Evolutionary conservation across 2,888 invertebrate species (phyloP).

Genomic region (Pyrgus malvae): DNA sequence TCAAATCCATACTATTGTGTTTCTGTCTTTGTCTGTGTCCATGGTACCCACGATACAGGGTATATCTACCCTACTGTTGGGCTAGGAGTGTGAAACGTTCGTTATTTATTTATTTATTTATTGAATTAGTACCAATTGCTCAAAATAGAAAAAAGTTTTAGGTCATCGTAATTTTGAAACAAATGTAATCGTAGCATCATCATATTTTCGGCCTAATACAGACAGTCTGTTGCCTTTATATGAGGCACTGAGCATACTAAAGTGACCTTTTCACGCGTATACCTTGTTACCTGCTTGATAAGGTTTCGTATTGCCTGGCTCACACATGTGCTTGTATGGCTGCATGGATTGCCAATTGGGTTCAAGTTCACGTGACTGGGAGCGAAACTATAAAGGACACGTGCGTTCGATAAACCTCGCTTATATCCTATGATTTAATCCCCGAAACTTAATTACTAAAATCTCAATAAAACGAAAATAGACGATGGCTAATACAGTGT

Average conservation of each 20-base stretch:
- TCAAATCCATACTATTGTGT: too few relatives aligned
- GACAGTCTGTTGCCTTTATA: constrained; percentile 5
- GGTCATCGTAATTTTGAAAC: too few relatives aligned
- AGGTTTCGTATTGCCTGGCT: constrained; percentile 59
- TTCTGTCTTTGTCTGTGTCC: too few relatives aligned
- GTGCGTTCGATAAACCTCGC: constrained; percentile 43
- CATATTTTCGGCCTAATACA: background rate
- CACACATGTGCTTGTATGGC: constrained; percentile 62
- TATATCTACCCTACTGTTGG: too few relatives aligned
- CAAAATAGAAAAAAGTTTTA: too few relatives aligned
- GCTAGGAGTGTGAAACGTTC: too few relatives aligned
- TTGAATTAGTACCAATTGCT: too few relatives aligned
- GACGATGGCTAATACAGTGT: background rate
- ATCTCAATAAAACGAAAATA: constrained; percentile 3
- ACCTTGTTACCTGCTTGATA: constrained; percentile 42
- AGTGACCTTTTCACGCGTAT: too few relatives aligned
- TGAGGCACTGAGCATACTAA: constrained; percentile 1
- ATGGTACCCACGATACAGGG: too few relatives aligned
- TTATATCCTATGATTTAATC: constrained; percentile 39
- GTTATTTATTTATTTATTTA: too few relatives aligned
- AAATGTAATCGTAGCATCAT: background rate
- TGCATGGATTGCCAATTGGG: constrained; percentile 65
- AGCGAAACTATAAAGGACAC: constrained; percentile 61
- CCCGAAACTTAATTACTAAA: constrained; percentile 34
- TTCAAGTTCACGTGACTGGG: constrained; percentile 64